Base-by-base conservation (phyloP, 2,888 invertebrate genomes). In the Theristus sp. region DNA sequence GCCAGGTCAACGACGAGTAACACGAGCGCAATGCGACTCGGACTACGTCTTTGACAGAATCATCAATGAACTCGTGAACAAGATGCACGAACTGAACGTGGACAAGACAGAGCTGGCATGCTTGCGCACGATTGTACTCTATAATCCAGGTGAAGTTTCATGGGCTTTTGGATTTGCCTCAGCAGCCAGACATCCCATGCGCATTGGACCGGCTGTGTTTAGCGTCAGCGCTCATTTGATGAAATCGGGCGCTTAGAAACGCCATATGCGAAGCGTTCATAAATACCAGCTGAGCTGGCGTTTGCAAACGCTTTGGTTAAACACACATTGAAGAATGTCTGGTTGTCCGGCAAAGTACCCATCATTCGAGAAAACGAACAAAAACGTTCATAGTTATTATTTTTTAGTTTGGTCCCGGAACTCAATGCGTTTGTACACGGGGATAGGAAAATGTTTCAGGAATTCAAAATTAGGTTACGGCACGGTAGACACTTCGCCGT, bases 71-170 rank as follows among this genome's bases (percentile, higher is more conserved):
- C 81, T 96, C 60, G 89, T 91, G 57, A 83, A 87, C 31, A 94
- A 93, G 79, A 90, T 96, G 89, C 83, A 89, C 68, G 87, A 91
- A 69, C 84, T 96, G 82, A 86, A 85, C 73, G 85, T 96, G 82
- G 94, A 79, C 66, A 85, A 86, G 17, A 38, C 38, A 6, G 94
- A 96, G 77, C 80, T 94, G 69, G 89, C 90, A 60, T 93, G 93
- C 75, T 81, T 96, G 65, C 83, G 90, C 73, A 86, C 90, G 63
- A 89, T 96, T 72, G 86, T 96, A 67, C 82, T 96, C 60, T 94
- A 88, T 77, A 96, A 96, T 80, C 91, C 94, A 69, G 87, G 87
- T 87, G 73, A 38, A 38, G 6, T 13, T 38, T 38, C 17, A 13
- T 38, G 38, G 38, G 38, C 6, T 38, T 38, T 38, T 6, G 17